Conservation (phyloP, 2,888 invertebrate species). For the Rhamnusium bicolor region DNA sequence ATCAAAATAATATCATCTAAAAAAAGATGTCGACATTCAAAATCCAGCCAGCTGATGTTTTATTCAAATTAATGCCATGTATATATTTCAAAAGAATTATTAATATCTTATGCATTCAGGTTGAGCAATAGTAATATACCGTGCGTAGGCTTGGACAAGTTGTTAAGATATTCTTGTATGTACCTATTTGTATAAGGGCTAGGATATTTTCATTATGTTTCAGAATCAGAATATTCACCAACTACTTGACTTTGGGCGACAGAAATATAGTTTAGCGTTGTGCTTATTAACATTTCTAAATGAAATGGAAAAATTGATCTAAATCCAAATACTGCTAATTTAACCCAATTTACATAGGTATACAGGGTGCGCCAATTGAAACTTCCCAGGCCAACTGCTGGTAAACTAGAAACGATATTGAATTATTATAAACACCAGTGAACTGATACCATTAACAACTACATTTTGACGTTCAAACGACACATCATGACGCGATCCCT, state of each 20-base stretch:
- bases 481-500: too few species aligned
- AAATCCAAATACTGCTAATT: too few species aligned
- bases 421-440: too few species aligned
- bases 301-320: too few species aligned
- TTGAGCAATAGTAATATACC: conserved; percentile 34
- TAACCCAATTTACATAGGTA: too few species aligned
- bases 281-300: too few species aligned
- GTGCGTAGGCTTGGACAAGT: conserved; percentile 32
- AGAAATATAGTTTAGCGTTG: too few species aligned
- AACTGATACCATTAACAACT: too few species aligned
- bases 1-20: conserved; percentile 26
- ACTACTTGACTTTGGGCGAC: background rate
- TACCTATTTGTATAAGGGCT: conserved; percentile 16
- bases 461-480: too few species aligned
- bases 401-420: too few species aligned
- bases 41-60: conserved; percentile 30
- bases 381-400: too few species aligned
- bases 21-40: conserved; percentile 27
- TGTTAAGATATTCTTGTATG: conserved; percentile 17
- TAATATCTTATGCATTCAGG: conserved; percentile 51
- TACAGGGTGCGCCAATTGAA: too few species aligned
- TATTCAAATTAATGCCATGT: conserved; percentile 34
- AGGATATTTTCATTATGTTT: conserved; percentile 3
- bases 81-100: conserved; percentile 45
- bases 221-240: background rate